phyloP scores from a whole-genome alignment of 2,797 vertebrate genomes.

The Furcifer pardalis region DNA sequence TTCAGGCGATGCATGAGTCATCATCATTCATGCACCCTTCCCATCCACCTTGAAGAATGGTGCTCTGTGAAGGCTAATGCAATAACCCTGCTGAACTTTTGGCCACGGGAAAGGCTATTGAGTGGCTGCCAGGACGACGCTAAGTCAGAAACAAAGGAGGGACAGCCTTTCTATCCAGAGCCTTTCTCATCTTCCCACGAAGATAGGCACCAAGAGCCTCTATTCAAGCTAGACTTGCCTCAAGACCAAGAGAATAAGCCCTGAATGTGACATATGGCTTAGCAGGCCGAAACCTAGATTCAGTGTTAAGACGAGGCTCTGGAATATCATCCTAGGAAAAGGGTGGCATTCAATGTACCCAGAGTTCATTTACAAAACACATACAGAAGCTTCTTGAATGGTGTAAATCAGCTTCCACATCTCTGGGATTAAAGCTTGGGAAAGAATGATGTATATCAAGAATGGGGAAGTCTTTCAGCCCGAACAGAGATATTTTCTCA shows the following conservation, averaged over 20 bases:
- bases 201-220: not conserved
- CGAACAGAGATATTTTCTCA: too few species aligned
- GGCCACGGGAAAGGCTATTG: not conserved
- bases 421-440: not conserved
- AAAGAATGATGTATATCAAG: not conserved
- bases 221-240: too few species aligned
- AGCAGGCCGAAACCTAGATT: too few species aligned
- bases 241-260: fast-evolving
- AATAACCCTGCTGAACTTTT: not conserved
- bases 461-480: too few species aligned
- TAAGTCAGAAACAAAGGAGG: not conserved
- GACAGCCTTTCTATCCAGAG: not conserved
- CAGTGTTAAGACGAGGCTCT: too few species aligned
- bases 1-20: not conserved
- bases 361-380: too few species aligned
- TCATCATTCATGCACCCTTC: not conserved
- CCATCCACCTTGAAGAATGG: not conserved
- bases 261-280: not conserved
- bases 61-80: not conserved
- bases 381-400: not conserved
- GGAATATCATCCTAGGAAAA: not conserved
- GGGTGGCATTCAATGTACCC: too few species aligned
- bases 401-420: not conserved
- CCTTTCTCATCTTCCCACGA: not conserved
- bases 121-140: not conserved